A percentile compares a stretch with the other conserved stretches of the same genome.
These are phyloP conservation scores for Micropoecilia bifurca DNA, from an alignment of 2,797 vertebrate genomes.

Conservation along the genomic window DNA sequence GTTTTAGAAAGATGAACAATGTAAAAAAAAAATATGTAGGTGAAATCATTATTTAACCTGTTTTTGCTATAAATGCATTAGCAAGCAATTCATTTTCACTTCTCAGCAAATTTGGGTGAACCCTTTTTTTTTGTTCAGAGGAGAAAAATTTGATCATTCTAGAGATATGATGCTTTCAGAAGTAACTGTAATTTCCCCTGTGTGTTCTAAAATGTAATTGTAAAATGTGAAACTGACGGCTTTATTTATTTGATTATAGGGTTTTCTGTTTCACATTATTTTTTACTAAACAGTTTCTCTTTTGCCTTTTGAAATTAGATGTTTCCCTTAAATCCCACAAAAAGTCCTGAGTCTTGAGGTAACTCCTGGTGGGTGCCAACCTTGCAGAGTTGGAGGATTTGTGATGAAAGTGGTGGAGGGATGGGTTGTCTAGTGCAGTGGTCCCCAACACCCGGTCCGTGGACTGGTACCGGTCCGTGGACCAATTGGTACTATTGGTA, in stretches of 20 bases:
- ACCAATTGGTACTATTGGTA: no score
- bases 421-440: not conserved
- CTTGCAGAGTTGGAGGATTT: not conserved
- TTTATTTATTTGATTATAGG: not conserved
- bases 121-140: not conserved
- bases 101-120: constrained; percentile 24
- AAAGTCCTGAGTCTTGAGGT: not conserved
- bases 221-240: not conserved
- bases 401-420: not conserved
- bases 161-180: not conserved
- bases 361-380: not conserved
- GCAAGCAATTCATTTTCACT: constrained; percentile 26
- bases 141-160: not conserved
- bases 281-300: not conserved
- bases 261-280: not conserved
- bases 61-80: constrained; percentile 37
- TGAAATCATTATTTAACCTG: constrained; percentile 45
- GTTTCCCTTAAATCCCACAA: not conserved
- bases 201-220: not conserved
- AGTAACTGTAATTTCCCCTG: not conserved
- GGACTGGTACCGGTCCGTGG: no score
- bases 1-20: constrained; percentile 44
- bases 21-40: constrained; percentile 19
- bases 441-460: no score
- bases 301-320: not conserved